Evolutionary conservation across 1,140 invertebrate genomes (phyloP).

Genomic region (Dinothrombium tinctorium): DNA sequence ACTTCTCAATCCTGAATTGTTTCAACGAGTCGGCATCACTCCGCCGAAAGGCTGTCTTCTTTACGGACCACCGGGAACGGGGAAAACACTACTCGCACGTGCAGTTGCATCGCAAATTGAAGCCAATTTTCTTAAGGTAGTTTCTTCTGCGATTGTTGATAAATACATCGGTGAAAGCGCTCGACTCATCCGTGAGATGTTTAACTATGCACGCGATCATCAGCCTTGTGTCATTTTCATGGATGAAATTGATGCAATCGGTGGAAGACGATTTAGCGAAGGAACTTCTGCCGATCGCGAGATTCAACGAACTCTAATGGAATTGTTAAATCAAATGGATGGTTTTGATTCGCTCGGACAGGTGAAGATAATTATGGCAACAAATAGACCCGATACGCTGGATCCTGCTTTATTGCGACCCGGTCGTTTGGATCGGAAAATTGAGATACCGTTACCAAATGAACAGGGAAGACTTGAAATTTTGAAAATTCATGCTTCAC

Average conservation of each 20-base stretch:
- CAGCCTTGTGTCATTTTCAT: constrained; percentile 99
- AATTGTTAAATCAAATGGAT: constrained; percentile 98
- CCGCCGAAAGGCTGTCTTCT: constrained; percentile 93
- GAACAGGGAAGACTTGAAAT: constrained; percentile 92
- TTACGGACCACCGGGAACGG: constrained; percentile 92
- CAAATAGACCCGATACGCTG: constrained; percentile 90
- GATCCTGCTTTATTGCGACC: constrained; percentile 87
- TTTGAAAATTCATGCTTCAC: constrained; percentile 87
- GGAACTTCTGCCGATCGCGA: constrained; percentile 97
- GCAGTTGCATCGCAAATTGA: constrained; percentile 93
- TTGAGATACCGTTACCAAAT: constrained; percentile 92
- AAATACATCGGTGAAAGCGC: constrained; percentile 99
- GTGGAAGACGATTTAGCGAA: constrained; percentile 89
- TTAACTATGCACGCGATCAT: constrained; percentile 97
- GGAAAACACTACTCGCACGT: constrained; percentile 84
- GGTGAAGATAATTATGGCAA: constrained; percentile 99
- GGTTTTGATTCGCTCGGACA: constrained; percentile 96
- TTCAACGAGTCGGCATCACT: constrained; percentile 90
- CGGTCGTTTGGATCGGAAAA: constrained; percentile 93
- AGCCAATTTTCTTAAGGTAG: constrained; percentile 95
- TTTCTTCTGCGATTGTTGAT: constrained; percentile 97
- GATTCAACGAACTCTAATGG: constrained; percentile 98
- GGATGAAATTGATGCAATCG: constrained; percentile 99
- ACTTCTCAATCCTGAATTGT: constrained; percentile 87
- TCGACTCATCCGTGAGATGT: constrained; percentile 96